Base-by-base conservation (phyloP, 2,113 vertebrate genomes). In the Urocitellus parryii region DNA sequence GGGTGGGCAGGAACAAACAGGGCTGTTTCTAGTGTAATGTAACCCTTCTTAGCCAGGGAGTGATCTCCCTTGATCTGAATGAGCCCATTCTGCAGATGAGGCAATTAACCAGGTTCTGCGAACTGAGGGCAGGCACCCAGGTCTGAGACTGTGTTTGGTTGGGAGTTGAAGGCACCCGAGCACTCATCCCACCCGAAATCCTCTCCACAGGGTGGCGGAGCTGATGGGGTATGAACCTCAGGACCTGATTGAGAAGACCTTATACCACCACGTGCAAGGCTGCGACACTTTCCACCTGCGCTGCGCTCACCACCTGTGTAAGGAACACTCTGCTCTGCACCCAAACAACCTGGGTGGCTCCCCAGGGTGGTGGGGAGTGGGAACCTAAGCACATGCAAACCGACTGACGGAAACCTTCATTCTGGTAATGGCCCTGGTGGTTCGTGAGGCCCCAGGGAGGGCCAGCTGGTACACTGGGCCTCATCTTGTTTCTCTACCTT, bases 161-260 rank as follows among this genome's bases (percentile, higher is more conserved):
- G 11, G 6, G 48, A 29, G 25, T 7, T 32, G 32, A n/a, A 68
- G 77, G 29, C 8, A 8, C 27, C 11, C 32, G n/a, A 4, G 7
- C n/a, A 27, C 80, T 98, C 73, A 97, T 9, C 29, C 7, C 1
- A 3, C 24, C 0, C 27, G 83, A 32, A 12, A 90, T 91, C 68
- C 58, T 90, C 27, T 91, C 81, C 18, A 27, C 98, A 99, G 99
- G 98, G 99, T 99, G 97, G 99, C 99, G 5, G 99, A 99, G 96
- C 98, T 99, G 97, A 99, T 99, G 0, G 99, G 99, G 37, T 99
- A 99, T 0, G 99, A 99, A 98, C 99, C 99, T 86, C 99, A 99
- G 98, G 99, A 99, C 98, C 98, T 99, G 91, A 99, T 99, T 58
- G 99, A 99, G 98, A 99, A 99, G 99, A 99, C 99, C 2, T 98